Conservation (phyloP, 23 tunicate genomes). For the Trididemnum nubilum region DNA sequence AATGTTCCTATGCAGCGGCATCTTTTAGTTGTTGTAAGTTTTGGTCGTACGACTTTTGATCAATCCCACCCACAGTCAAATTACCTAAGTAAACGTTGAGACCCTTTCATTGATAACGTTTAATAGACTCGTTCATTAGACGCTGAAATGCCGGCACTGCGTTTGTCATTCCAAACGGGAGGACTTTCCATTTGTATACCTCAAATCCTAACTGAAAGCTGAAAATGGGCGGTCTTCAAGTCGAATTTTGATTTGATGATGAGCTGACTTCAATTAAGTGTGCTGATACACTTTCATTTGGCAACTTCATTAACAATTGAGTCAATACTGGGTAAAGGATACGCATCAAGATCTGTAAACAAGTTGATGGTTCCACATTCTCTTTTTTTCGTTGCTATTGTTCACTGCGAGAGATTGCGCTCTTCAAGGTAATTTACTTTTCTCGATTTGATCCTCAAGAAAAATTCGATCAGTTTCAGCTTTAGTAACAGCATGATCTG, state of each 20-base stretch:
- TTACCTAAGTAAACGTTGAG: slow-evolving; percentile 1
- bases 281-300: not conserved
- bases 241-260: not conserved
- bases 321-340: not conserved
- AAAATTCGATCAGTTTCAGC: not conserved
- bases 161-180: too few relatives aligned
- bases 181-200: not conserved
- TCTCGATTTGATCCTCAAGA: not conserved
- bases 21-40: not conserved
- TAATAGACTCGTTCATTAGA: too few relatives aligned
- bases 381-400: too few relatives aligned
- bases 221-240: slow-evolving; percentile 3
- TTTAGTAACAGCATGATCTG: too few relatives aligned
- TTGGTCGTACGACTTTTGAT: not conserved
- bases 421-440: not conserved
- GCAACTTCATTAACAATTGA: too few relatives aligned
- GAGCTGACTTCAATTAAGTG: not conserved
- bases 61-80: not conserved
- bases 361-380: not conserved
- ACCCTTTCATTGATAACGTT: not conserved
- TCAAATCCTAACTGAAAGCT: not conserved
- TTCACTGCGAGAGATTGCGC: not conserved
- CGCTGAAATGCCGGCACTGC: slow-evolving; percentile 11
- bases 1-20: not conserved
- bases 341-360: not conserved